phyloP scores from a whole-genome alignment of 23 tunicate species.

The Trididemnum clinides region DNA sequence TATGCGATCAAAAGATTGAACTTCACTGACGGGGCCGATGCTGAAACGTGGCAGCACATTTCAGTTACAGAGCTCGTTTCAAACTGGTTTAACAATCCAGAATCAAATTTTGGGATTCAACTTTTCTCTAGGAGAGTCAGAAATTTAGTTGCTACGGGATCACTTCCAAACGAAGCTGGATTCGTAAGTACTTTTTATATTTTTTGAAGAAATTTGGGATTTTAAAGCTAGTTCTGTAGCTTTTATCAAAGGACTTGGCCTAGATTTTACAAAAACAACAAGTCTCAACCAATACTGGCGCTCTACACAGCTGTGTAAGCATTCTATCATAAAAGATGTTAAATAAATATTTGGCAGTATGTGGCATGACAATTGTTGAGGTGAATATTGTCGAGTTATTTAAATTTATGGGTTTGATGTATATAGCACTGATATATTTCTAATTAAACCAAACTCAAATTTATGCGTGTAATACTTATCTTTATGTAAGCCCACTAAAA shows the following conservation, averaged over 20 bases:
- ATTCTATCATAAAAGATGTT: no score
- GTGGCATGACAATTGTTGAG: no score
- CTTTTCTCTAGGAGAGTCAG: background rate
- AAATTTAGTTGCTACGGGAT: slow-evolving; percentile 14
- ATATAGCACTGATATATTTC: background rate
- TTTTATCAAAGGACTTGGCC: no score
- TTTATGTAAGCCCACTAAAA: no score
- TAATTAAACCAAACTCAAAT: background rate
- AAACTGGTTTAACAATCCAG: background rate
- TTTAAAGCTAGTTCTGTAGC: no score
- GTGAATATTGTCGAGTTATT: no score
- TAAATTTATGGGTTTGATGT: no score
- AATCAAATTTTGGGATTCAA: background rate
- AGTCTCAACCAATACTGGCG: no score
- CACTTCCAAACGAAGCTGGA: background rate
- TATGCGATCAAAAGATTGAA: background rate
- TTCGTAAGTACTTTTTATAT: slow-evolving; percentile 17
- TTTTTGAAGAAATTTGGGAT: no score
- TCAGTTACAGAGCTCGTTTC: background rate
- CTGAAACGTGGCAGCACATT: slow-evolving; percentile 4
- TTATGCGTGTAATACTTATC: background rate
- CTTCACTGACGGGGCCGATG: background rate
- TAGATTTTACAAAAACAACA: no score
- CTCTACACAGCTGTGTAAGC: no score
- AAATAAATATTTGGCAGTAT: no score